Percentiles rank a stretch among this genome's conserved stretches.
These are phyloP conservation scores for Pampus argenteus DNA, from an alignment of 2,797 vertebrate species.

Conservation along the genomic window DNA sequence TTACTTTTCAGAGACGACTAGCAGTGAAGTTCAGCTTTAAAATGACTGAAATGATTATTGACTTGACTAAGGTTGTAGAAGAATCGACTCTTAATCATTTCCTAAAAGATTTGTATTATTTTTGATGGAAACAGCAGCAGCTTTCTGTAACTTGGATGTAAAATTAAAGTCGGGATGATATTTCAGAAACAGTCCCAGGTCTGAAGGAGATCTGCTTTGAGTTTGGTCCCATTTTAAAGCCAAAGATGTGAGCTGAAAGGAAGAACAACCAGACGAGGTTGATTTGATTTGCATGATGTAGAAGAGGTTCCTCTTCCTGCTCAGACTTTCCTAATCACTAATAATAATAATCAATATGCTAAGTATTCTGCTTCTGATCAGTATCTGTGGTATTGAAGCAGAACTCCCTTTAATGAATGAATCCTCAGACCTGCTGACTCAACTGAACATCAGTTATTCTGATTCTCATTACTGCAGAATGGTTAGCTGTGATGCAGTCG, in stretches of 20 bases:
- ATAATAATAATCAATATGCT: conserved; percentile 8
- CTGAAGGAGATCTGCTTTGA: not conserved
- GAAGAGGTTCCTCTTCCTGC: not conserved
- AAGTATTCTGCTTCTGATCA: conserved; percentile 9
- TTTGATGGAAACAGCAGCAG: conserved; percentile 1
- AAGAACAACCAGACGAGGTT: not conserved
- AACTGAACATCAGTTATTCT: too few species aligned
- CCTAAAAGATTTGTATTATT: too few species aligned
- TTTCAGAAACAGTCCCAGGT: too few species aligned
- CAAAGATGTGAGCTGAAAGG: conserved; percentile 31
- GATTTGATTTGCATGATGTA: conserved; percentile 5
- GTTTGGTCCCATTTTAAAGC: conserved; percentile 4
- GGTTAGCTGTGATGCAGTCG: too few species aligned
- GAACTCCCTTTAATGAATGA: not conserved
- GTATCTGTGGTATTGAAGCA: not conserved
- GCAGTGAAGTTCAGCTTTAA: too few species aligned
- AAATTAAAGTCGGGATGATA: not conserved
- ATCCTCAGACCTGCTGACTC: not conserved
- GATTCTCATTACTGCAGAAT: too few species aligned
- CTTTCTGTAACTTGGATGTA: not conserved
- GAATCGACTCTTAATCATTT: too few species aligned
- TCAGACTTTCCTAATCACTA: conserved; percentile 1
- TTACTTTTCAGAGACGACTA: too few species aligned
- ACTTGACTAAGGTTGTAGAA: too few species aligned
- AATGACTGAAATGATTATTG: too few species aligned